Evolutionary conservation across 2,888 invertebrate genomes (phyloP).

Genomic region (Tetropium fuscum): DNA sequence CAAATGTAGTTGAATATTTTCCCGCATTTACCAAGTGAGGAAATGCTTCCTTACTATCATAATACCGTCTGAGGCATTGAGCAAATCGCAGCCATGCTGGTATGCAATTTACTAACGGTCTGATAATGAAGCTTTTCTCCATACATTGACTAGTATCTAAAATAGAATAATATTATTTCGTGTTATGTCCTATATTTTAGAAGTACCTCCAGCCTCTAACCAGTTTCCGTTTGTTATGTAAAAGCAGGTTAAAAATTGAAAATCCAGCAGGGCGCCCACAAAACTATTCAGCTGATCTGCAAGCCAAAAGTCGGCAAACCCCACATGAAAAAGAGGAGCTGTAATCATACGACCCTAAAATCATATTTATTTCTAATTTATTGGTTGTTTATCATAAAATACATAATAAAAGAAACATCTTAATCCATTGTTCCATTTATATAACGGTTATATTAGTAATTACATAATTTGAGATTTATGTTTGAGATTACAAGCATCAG

Average conservation of each 20-base stretch:
- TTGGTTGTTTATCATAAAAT: too few relatives aligned
- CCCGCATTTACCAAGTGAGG: constrained; percentile 89
- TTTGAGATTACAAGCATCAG: too few relatives aligned
- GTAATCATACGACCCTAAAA: constrained; percentile 72
- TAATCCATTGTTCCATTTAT: too few relatives aligned
- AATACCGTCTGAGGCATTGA: constrained; percentile 85
- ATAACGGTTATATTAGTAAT: too few relatives aligned
- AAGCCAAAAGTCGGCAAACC: constrained; percentile 89
- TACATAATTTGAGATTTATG: background rate
- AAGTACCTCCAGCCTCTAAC: constrained; percentile 67
- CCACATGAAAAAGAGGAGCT: constrained; percentile 83
- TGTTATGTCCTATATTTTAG: constrained; percentile 1
- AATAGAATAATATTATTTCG: constrained; percentile 23
- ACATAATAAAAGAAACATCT: too few relatives aligned
- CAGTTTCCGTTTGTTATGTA: constrained; percentile 74
- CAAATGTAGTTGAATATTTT: constrained; percentile 82
- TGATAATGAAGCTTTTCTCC: constrained; percentile 66
- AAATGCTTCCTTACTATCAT: constrained; percentile 82
- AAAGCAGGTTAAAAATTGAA: constrained; percentile 84
- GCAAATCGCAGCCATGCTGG: constrained; percentile 90
- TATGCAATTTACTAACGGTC: constrained; percentile 79
- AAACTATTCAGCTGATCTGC: constrained; percentile 87
- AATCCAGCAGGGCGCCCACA: constrained; percentile 80
- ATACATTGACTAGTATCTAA: constrained; percentile 68
- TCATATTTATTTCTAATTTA: too few relatives aligned